Conservation (phyloP, 2,888 invertebrate species). For the Meiosimyza platycephala region DNA sequence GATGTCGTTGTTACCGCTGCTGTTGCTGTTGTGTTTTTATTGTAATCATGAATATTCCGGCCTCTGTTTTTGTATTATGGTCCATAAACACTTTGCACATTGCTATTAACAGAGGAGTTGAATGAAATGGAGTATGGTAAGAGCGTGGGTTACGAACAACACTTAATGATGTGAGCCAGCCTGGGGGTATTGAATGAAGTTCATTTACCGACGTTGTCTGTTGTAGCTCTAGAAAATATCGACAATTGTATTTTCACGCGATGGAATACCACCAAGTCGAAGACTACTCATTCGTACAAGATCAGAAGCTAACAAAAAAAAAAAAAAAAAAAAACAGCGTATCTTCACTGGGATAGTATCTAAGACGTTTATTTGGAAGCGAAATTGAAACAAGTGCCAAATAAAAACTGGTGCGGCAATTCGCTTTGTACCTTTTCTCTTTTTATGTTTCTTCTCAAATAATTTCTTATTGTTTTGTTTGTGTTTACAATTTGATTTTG, state of each 20-base stretch:
- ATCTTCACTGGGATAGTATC: too few species aligned
- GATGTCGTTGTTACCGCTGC: conserved; percentile 32
- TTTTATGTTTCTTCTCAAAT: neutral
- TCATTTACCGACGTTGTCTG: conserved; percentile 30
- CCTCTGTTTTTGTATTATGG: conserved; percentile 55
- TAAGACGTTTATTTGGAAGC: neutral
- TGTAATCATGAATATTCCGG: conserved; percentile 62
- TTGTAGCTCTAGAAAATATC: conserved; percentile 41
- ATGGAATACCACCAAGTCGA: conserved; percentile 44
- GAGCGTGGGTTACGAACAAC: conserved; percentile 7
- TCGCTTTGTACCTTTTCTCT: conserved; percentile 7
- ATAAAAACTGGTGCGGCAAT: neutral
- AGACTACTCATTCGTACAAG: too few species aligned
- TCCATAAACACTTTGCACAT: conserved; percentile 60
- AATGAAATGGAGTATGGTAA: conserved; percentile 47
- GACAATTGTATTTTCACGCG: conserved; percentile 60
- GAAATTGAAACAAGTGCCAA: neutral
- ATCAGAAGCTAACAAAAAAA: too few species aligned
- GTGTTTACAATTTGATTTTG: conserved; percentile 26
- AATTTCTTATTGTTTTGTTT: neutral
- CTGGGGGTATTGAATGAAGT: conserved; percentile 31
- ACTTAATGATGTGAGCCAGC: conserved; percentile 48
- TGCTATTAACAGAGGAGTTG: conserved; percentile 49
- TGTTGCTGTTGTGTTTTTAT: conserved; percentile 52
- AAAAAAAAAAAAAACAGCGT: too few species aligned